Conservation (phyloP, 2,113 vertebrate genomes). For the Strix aluco region DNA sequence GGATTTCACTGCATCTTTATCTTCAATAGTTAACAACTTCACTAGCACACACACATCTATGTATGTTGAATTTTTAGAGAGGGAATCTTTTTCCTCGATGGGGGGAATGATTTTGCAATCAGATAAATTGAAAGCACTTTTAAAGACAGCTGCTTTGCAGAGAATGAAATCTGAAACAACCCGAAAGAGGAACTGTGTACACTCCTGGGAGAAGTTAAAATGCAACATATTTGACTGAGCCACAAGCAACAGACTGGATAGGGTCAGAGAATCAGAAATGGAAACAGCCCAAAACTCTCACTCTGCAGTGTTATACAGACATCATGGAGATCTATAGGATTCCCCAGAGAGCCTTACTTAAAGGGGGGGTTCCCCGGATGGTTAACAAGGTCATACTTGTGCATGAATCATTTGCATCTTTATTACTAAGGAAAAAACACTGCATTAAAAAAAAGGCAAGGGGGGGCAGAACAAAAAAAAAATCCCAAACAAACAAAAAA, state of each 20-base stretch:
- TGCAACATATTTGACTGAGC: not conserved
- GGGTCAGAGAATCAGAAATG: not conserved
- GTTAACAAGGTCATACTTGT: not conserved
- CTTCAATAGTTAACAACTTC: not conserved
- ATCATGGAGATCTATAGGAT: not conserved
- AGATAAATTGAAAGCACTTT: not conserved
- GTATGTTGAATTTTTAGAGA: not conserved
- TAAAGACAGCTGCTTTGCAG: not conserved
- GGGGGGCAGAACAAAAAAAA: accelerated
- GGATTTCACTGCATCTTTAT: not conserved
- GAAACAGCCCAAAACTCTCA: constrained; percentile 1
- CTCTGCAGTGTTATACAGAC: not conserved
- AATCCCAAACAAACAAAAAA: not conserved
- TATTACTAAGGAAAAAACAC: not conserved
- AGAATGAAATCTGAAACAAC: not conserved
- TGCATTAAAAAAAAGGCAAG: not conserved
- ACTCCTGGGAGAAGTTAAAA: constrained; percentile 18
- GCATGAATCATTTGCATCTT: constrained; percentile 14
- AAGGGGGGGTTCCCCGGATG: not conserved
- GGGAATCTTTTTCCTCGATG: not conserved
- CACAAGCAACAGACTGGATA: not conserved
- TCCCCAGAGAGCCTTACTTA: not conserved
- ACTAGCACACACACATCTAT: not conserved
- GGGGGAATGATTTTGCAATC: not conserved
- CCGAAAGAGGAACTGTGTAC: not conserved